Evolutionary conservation across 2,113 vertebrate genomes (phyloP).

Genomic region (Pampusana beccarii): DNA sequence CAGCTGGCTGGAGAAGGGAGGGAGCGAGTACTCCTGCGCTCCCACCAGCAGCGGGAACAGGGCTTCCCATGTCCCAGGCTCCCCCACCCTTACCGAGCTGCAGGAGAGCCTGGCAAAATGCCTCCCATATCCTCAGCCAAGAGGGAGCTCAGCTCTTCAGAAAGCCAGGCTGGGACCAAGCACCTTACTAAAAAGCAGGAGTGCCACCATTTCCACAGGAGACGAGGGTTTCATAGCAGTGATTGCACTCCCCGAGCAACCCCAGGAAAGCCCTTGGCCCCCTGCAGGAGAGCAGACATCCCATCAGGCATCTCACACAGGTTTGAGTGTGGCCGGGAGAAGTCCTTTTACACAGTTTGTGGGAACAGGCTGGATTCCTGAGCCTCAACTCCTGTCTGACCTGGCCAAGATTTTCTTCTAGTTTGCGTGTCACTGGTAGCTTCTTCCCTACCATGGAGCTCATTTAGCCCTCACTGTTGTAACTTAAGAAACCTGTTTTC

Average conservation of each 20-base stretch:
- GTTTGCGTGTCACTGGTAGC: neutral
- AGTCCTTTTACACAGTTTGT: neutral
- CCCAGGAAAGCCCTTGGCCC: neutral
- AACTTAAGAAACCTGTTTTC: constrained; percentile 33
- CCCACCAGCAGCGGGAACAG: neutral
- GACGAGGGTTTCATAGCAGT: neutral
- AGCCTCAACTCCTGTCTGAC: neutral
- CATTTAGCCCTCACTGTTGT: neutral
- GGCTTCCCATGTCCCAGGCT: rapidly evolving
- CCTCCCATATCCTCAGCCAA: neutral
- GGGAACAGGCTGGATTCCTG: neutral
- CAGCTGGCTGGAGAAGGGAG: constrained; percentile 33
- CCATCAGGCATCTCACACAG: neutral
- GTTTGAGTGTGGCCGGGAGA: neutral
- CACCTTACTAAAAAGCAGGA: neutral
- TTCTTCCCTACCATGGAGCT: neutral
- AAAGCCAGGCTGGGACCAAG: neutral
- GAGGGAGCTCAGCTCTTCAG: neutral
- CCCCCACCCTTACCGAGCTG: neutral
- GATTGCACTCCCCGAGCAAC: neutral
- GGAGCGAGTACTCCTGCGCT: neutral
- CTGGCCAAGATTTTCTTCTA: neutral
- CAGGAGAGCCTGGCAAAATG: neutral
- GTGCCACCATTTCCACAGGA: neutral
- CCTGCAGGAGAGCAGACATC: neutral